Evolutionary conservation across 2,888 invertebrate genomes (phyloP).

Genomic region (Hemaris fuciformis): DNA sequence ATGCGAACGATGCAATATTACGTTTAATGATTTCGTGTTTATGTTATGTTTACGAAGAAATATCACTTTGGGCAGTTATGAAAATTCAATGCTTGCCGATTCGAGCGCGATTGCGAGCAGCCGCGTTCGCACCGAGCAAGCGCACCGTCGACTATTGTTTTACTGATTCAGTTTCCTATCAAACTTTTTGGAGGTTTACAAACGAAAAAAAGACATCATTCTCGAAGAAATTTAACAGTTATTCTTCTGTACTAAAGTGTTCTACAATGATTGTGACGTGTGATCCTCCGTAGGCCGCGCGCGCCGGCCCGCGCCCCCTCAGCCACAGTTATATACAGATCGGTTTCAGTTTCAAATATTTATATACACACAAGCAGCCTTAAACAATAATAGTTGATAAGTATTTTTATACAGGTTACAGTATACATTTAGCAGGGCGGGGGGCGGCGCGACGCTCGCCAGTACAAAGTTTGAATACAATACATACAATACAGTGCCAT

Average conservation of each 20-base stretch:
- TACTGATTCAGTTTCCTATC: slow-evolving; percentile 75
- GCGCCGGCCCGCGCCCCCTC: slow-evolving; percentile 52
- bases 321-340: slow-evolving; percentile 47
- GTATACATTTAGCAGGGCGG: slow-evolving; percentile 45
- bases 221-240: slow-evolving; percentile 65
- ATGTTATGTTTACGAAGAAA: slow-evolving; percentile 55
- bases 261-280: slow-evolving; percentile 51
- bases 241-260: slow-evolving; percentile 68
- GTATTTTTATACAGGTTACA: slow-evolving; percentile 77
- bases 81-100: slow-evolving; percentile 56
- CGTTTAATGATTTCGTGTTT: slow-evolving; percentile 61
- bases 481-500: slow-evolving; percentile 72
- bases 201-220: slow-evolving; percentile 64
- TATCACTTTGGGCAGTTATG: slow-evolving; percentile 71
- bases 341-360: slow-evolving; percentile 54
- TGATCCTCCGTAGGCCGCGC: slow-evolving; percentile 64
- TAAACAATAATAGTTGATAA: slow-evolving; percentile 78
- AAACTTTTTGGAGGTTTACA: slow-evolving; percentile 80
- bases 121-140: slow-evolving; percentile 37
- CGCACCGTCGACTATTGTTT: slow-evolving; percentile 52
- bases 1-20: slow-evolving; percentile 64
- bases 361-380: slow-evolving; percentile 56
- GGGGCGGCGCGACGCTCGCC: slow-evolving; percentile 52
- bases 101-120: slow-evolving; percentile 25
- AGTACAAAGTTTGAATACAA: slow-evolving; percentile 77